phyloP scores from a whole-genome alignment of 2,797 vertebrate genomes.

The Allobates femoralis region DNA sequence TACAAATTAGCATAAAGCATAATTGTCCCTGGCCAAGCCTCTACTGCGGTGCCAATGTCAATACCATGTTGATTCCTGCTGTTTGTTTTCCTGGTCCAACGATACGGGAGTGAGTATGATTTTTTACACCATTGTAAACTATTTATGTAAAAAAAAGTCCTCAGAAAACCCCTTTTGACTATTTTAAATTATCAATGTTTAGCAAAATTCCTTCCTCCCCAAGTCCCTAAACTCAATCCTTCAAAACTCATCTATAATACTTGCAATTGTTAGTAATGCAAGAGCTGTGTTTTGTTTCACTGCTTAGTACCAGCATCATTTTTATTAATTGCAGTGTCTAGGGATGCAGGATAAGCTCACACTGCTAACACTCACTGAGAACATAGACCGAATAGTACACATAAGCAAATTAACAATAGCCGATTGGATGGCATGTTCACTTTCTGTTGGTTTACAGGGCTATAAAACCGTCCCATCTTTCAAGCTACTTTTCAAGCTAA shows the following conservation, averaged over 20 bases:
- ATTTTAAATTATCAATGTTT: background rate
- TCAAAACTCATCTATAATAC: too few species aligned
- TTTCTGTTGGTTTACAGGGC: background rate
- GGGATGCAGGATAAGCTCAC: background rate
- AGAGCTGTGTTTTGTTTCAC: background rate
- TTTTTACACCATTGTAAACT: too few species aligned
- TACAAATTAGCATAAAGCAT: too few species aligned
- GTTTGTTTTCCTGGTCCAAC: too few species aligned
- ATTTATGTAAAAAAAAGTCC: too few species aligned
- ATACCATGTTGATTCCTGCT: too few species aligned
- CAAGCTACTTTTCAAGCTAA: background rate
- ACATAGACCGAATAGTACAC: background rate
- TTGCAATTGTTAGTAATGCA: background rate
- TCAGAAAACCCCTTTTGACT: too few species aligned
- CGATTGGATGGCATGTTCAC: background rate
- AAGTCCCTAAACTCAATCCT: background rate
- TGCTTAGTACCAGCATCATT: background rate
- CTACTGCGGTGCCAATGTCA: too few species aligned
- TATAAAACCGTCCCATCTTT: background rate
- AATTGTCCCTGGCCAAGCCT: too few species aligned
- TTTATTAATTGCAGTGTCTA: constrained; percentile 13
- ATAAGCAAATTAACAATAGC: constrained; percentile 3
- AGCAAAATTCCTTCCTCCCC: background rate
- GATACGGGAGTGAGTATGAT: too few species aligned
- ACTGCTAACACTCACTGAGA: background rate